Evolutionary conservation across 2,888 invertebrate species (phyloP).

Genomic region (Megastigmus dorsalis): DNA sequence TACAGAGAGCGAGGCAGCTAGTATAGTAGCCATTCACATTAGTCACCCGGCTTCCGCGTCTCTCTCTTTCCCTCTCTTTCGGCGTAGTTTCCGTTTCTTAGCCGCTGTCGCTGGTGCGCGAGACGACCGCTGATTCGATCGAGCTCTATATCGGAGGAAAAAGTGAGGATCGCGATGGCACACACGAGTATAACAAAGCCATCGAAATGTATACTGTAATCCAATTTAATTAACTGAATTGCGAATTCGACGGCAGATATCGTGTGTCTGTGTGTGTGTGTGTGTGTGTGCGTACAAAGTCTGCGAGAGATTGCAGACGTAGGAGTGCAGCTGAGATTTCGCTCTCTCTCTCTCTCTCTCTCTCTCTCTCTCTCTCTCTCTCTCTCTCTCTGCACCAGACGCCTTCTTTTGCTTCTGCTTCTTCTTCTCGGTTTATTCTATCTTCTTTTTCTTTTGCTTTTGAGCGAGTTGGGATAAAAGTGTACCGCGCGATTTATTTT

Average conservation of each 20-base stretch:
- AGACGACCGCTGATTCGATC: no score
- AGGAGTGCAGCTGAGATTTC: constrained; percentile 11
- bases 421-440: no score
- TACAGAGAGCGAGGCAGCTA: no score
- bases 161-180: background rate
- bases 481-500: background rate
- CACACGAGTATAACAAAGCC: no score
- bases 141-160: constrained; percentile 6
- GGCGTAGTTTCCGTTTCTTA: background rate
- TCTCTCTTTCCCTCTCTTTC: no score
- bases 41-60: constrained; percentile 33
- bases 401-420: no score
- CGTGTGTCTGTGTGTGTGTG: no score
- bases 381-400: background rate
- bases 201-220: constrained; percentile 38
- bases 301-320: constrained; percentile 15
- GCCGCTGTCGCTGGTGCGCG: no score
- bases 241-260: constrained; percentile 38
- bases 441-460: background rate
- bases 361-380: background rate
- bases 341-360: background rate
- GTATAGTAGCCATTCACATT: no score
- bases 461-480: background rate
- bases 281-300: no score
- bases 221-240: constrained; percentile 50